Evolutionary conservation across 2,113 vertebrate genomes (phyloP).

Genomic region (Pterocles burchelli): DNA sequence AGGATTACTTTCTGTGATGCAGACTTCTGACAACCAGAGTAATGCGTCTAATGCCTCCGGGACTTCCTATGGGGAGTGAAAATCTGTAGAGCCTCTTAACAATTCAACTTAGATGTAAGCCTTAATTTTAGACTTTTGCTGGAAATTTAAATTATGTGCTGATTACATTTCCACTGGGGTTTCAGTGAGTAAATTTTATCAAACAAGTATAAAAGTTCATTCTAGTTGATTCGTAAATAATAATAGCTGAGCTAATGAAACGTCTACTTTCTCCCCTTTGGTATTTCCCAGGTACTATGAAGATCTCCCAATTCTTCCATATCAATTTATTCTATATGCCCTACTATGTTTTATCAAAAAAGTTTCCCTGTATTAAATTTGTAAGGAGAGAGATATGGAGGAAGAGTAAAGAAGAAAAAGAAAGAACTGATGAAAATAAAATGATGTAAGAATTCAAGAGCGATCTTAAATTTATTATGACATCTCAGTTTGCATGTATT

Average conservation of each 20-base stretch:
- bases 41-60: neutral
- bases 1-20: neutral
- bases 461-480: neutral
- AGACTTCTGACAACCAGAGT: neutral
- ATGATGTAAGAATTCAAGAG: neutral
- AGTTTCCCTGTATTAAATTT: neutral
- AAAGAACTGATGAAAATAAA: neutral
- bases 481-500: neutral
- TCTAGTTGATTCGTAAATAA: conserved; percentile 6
- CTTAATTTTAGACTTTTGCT: conserved; percentile 19
- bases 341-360: neutral
- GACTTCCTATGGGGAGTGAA: neutral
- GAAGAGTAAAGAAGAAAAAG: neutral
- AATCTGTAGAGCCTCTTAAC: neutral
- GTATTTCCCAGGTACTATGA: neutral
- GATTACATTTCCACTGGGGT: neutral
- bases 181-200: conserved; percentile 43
- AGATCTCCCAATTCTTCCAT: neutral
- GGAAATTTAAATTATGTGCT: neutral
- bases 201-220: neutral
- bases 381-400: neutral
- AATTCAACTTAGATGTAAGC: neutral
- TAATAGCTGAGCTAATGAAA: conserved; percentile 13
- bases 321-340: neutral
- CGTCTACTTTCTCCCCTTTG: neutral